These are phyloP conservation scores for Dromaius novaehollandiae DNA, from an alignment of 2,113 vertebrate species.

Conservation along the genomic window DNA sequence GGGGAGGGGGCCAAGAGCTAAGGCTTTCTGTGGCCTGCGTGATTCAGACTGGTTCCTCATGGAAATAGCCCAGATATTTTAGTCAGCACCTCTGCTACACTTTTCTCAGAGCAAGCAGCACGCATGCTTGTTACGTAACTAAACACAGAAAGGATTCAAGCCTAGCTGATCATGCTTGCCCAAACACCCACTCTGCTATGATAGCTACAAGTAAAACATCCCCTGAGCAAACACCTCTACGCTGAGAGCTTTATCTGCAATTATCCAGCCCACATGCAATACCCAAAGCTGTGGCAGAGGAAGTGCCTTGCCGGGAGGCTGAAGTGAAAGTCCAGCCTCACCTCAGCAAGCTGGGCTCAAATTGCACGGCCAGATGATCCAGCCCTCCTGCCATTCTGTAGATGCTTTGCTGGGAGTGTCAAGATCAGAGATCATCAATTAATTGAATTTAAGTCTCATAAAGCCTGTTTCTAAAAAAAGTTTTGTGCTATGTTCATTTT, in stretches of 20 bases:
- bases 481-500: background rate
- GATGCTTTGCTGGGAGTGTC: background rate
- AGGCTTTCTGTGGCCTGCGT: accelerated
- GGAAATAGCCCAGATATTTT: background rate
- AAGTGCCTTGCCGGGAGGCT: background rate
- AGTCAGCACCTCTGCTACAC: background rate
- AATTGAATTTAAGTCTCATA: background rate
- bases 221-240: background rate
- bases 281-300: accelerated
- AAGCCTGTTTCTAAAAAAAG: background rate
- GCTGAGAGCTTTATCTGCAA: background rate
- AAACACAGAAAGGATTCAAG: background rate
- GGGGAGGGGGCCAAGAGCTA: background rate
- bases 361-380: accelerated
- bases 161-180: background rate
- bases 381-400: background rate
- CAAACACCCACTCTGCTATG: background rate
- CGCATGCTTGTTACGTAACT: background rate
- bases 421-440: background rate
- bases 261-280: background rate
- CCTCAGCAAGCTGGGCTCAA: background rate
- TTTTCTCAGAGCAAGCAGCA: background rate
- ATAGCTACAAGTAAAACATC: conserved; percentile 6
- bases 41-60: background rate
- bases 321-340: background rate